These are phyloP conservation scores for Frankliniella intonsa DNA, from an alignment of 2,888 invertebrate species.

Conservation along the genomic window DNA sequence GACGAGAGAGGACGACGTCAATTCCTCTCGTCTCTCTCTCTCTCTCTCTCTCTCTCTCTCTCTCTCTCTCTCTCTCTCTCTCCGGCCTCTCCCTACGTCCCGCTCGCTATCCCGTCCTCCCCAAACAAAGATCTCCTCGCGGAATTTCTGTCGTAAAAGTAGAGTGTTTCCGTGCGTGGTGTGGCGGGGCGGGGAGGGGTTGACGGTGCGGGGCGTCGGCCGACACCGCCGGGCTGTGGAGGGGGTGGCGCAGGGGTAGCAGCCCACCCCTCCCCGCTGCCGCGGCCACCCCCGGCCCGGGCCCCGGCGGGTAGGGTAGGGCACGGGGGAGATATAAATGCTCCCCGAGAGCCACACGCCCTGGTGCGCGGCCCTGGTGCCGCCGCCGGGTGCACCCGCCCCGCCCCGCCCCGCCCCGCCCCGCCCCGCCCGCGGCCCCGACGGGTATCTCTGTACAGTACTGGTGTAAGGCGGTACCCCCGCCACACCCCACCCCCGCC, in stretches of 20 bases:
- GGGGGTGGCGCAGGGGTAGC: background rate
- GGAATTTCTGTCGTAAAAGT: constrained; percentile 25
- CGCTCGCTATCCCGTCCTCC: background rate
- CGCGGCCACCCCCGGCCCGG: background rate
- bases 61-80: background rate
- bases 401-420: too few relatives aligned
- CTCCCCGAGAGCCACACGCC: too few relatives aligned
- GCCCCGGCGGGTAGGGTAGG: too few relatives aligned
- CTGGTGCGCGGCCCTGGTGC: too few relatives aligned
- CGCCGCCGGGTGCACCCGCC: too few relatives aligned
- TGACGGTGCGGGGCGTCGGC: background rate
- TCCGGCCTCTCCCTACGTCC: background rate
- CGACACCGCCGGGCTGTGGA: background rate
- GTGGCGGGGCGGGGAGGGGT: background rate
- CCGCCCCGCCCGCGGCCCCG: too few relatives aligned
- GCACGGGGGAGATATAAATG: too few relatives aligned
- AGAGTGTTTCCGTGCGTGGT: background rate
- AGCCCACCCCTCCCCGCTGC: background rate
- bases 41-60: background rate
- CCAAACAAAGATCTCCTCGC: constrained; percentile 26
- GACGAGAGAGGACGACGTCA: too few relatives aligned
- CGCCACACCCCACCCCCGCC: background rate
- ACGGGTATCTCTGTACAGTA: background rate
- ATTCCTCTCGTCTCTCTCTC: background rate
- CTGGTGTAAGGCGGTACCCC: background rate